phyloP scores from a whole-genome alignment of 2,888 invertebrate species.

The Zaprionus lineosus region DNA sequence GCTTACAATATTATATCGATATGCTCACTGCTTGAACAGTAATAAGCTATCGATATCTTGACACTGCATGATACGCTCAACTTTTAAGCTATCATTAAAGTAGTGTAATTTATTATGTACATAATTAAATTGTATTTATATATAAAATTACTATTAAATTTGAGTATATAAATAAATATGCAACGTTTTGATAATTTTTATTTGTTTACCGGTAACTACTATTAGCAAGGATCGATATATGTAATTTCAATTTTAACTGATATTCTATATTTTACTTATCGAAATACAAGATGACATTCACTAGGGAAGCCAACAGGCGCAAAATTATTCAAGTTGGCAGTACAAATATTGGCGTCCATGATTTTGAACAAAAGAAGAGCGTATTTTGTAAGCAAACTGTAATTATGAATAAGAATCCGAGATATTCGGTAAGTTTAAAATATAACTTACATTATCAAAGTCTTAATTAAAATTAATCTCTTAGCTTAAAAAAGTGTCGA shows the following conservation, averaged over 20 bases:
- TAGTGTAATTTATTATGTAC: no score
- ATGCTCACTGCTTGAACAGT: no score
- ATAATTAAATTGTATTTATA: no score
- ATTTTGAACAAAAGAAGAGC: conserved; percentile 26
- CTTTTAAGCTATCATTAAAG: no score
- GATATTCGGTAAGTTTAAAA: conserved; percentile 51
- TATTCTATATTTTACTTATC: conserved; percentile 7
- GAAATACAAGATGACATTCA: conserved; percentile 4
- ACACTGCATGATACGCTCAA: no score
- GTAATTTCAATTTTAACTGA: not conserved
- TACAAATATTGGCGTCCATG: conserved; percentile 30
- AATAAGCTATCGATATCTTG: no score
- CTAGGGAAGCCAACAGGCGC: not conserved
- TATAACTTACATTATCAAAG: not conserved
- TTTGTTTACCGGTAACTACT: no score
- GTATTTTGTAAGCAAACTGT: not conserved
- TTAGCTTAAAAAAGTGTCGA: conserved; percentile 38
- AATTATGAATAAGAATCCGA: conserved; percentile 42
- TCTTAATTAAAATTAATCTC: not conserved
- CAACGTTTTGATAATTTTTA: no score
- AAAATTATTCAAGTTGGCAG: conserved; percentile 21
- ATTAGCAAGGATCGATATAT: no score
- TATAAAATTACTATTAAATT: no score
- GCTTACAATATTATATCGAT: no score
- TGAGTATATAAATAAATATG: no score